Evolutionary conservation across 2,797 vertebrate species (phyloP).

Genomic region (Lepus oiostolus): DNA sequence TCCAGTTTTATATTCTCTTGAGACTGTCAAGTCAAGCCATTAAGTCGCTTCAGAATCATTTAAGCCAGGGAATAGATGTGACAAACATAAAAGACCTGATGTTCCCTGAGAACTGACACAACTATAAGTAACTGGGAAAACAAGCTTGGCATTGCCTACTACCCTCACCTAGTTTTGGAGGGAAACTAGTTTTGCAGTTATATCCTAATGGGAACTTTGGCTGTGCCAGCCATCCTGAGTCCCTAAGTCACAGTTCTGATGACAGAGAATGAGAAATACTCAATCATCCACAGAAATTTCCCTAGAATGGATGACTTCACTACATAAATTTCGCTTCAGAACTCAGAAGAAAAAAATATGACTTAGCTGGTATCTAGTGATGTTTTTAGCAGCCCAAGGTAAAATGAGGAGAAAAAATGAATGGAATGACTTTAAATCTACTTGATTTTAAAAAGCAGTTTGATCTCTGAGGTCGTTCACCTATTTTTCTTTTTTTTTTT

Average conservation of each 20-base stretch:
- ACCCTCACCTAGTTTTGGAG: neutral
- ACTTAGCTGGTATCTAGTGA: constrained; percentile 34
- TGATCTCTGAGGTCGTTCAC: constrained; percentile 19
- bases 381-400: constrained; percentile 50
- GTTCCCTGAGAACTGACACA: neutral
- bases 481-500: neutral
- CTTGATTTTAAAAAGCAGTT: constrained; percentile 48
- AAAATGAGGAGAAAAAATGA: neutral
- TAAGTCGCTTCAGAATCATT: neutral
- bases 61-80: constrained; percentile 1
- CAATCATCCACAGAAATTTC: neutral
- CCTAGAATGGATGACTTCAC: constrained; percentile 16
- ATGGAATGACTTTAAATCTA: constrained; percentile 33
- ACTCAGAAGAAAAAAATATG: constrained; percentile 50
- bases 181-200: constrained; percentile 19
- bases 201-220: neutral
- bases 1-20: neutral
- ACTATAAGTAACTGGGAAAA: neutral
- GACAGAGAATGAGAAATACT: neutral
- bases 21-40: neutral
- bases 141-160: neutral
- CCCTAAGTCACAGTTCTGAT: neutral
- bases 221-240: neutral
- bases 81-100: constrained; percentile 8
- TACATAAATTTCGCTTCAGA: neutral